Evolutionary conservation across 2,797 vertebrate species (phyloP).

Genomic region (Poliocrania exsul): DNA sequence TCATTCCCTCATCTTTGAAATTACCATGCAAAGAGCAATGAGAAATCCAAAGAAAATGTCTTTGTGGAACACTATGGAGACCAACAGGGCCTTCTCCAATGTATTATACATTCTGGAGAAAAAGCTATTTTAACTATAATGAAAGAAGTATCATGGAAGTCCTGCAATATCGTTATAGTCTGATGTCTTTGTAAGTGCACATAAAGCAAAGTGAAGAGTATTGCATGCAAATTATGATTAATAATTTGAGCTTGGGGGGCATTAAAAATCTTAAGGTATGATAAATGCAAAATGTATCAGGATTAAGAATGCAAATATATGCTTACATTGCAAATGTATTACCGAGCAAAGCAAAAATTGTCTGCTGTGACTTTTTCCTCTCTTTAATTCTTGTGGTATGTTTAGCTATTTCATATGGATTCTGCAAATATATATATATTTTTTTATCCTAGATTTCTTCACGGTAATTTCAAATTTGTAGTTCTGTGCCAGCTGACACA

Average conservation of each 20-base stretch:
- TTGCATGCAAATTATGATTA: background rate
- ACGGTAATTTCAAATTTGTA: slow-evolving; percentile 42
- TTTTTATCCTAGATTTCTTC: slow-evolving; percentile 31
- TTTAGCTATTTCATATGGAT: slow-evolving; percentile 39
- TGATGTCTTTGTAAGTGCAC: background rate
- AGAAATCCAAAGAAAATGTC: background rate
- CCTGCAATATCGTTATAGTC: background rate
- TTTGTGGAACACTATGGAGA: background rate
- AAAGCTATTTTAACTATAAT: background rate
- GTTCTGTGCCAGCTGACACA: slow-evolving; percentile 50
- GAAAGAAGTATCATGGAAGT: background rate
- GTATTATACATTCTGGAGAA: background rate
- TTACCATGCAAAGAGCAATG: background rate
- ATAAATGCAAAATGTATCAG: background rate
- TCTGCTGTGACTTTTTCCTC: slow-evolving; percentile 15
- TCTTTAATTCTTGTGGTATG: slow-evolving; percentile 20
- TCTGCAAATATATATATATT: background rate
- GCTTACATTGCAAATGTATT: background rate
- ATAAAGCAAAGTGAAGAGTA: background rate
- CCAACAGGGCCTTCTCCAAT: background rate
- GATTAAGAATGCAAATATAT: background rate
- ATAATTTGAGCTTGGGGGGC: background rate
- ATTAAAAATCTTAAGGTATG: background rate
- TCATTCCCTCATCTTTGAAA: background rate
- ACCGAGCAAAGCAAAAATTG: slow-evolving; percentile 12